Conservation (phyloP, 2,888 invertebrate genomes). For the Graphium colonna region DNA sequence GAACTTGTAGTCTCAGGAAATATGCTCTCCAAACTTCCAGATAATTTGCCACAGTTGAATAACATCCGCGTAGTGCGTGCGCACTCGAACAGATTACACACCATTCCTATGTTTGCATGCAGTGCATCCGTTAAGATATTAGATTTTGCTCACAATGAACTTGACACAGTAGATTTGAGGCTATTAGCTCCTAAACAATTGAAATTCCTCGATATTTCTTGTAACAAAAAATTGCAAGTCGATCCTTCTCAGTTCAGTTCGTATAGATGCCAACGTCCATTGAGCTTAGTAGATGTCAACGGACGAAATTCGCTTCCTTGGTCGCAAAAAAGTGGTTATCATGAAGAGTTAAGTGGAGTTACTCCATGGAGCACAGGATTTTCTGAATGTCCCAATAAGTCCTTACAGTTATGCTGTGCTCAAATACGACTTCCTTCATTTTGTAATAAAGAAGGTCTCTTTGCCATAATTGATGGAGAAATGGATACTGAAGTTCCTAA, state of each 20-base stretch:
- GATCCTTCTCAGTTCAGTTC: conserved; percentile 90
- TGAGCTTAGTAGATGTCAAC: conserved; percentile 91
- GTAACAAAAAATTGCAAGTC: conserved; percentile 89
- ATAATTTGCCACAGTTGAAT: conserved; percentile 85
- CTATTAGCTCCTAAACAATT: conserved; percentile 89
- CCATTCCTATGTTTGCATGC: conserved; percentile 88
- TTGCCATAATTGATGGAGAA: conserved; percentile 91
- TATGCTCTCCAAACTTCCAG: conserved; percentile 86
- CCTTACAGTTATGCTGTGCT: conserved; percentile 86
- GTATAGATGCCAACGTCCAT: conserved; percentile 88
- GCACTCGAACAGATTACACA: conserved; percentile 89
- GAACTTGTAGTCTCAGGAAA: conserved; percentile 92
- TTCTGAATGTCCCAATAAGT: conserved; percentile 89
- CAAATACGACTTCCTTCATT: conserved; percentile 89
- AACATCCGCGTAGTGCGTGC: conserved; percentile 88
- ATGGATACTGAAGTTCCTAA: conserved; percentile 85
- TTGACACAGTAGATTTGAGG: conserved; percentile 88
- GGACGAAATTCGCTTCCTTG: conserved; percentile 87
- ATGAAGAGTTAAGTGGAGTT: conserved; percentile 73
- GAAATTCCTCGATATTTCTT: conserved; percentile 91
- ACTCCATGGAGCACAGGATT: conserved; percentile 91
- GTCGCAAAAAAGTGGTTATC: conserved; percentile 70
- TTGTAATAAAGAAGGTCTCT: conserved; percentile 89
- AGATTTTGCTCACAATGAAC: conserved; percentile 91
- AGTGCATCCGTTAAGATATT: conserved; percentile 87